Evolutionary conservation across 2,113 vertebrate species (phyloP).

Genomic region (Dendropsophus ebraccatus): DNA sequence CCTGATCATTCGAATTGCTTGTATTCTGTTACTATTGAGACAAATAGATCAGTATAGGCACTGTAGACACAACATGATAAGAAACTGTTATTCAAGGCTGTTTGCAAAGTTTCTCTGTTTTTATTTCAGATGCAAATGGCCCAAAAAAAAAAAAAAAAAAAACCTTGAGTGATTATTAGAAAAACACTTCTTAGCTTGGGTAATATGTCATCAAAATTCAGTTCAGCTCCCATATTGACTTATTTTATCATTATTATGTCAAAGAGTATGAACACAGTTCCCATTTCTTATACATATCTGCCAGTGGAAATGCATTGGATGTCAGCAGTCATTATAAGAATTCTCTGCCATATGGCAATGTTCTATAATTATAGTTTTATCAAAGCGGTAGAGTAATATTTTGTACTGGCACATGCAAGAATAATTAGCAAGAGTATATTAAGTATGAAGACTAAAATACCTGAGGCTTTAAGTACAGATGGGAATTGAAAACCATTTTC

Average conservation of each 20-base stretch:
- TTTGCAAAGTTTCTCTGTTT: not conserved
- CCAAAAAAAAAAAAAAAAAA: not conserved
- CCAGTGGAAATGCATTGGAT: not conserved
- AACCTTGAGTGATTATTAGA: not conserved
- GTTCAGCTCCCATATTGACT: not conserved
- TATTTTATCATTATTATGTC: not conserved
- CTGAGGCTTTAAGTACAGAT: slow-evolving; percentile 42
- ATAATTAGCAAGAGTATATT: slow-evolving; percentile 38
- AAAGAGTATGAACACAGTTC: not conserved
- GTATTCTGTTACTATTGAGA: not conserved
- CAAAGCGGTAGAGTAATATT: slow-evolving; percentile 30
- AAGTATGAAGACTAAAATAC: slow-evolving; percentile 32
- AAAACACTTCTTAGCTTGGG: not conserved
- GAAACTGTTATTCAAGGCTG: not conserved
- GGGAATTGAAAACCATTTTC: slow-evolving; percentile 36
- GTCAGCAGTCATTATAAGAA: slow-evolving; percentile 7
- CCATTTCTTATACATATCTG: slow-evolving; percentile 1
- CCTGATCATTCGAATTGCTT: not conserved
- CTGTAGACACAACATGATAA: not conserved
- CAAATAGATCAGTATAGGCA: not conserved
- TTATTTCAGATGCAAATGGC: not conserved
- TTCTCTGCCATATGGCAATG: slow-evolving; percentile 34
- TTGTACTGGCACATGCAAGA: slow-evolving; percentile 30
- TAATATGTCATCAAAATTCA: not conserved
- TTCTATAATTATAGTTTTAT: slow-evolving; percentile 45